A percentile compares a stretch with the other conserved stretches of the same genome.
phyloP scores from a whole-genome alignment of 2,113 vertebrate genomes.

The Centropristis striata region DNA sequence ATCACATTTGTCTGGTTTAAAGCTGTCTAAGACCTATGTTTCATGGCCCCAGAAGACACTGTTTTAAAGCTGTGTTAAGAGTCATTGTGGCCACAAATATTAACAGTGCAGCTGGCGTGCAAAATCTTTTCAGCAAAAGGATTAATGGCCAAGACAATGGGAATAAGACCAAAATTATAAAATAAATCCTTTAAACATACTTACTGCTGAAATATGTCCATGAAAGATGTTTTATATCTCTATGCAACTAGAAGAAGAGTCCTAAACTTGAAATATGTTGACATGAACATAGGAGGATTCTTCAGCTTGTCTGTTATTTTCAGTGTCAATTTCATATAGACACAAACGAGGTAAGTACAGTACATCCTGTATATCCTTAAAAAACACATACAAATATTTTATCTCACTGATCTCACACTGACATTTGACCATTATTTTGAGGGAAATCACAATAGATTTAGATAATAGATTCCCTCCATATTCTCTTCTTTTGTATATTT shows the following conservation, averaged over 20 bases:
- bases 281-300: neutral
- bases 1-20: neutral
- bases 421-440: neutral
- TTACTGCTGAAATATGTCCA: constrained; percentile 7
- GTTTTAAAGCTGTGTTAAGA: neutral
- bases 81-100: neutral
- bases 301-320: constrained; percentile 11
- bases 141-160: constrained; percentile 10
- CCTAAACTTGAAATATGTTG: constrained; percentile 17
- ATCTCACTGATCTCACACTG: neutral
- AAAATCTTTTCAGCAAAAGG: constrained; percentile 15
- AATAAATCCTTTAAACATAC: neutral
- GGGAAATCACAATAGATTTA: constrained; percentile 7
- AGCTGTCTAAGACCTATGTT: neutral
- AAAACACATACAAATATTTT: constrained; percentile 26
- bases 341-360: constrained; percentile 55
- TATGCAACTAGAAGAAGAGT: constrained; percentile 16
- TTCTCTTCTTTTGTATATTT: neutral
- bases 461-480: constrained; percentile 1
- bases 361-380: constrained; percentile 31
- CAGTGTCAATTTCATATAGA: constrained; percentile 25
- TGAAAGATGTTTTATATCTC: neutral
- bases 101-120: neutral
- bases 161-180: constrained; percentile 26
- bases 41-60: neutral